Evolutionary conservation across 2,888 invertebrate species (phyloP).

Genomic region (Lottia gigantea): DNA sequence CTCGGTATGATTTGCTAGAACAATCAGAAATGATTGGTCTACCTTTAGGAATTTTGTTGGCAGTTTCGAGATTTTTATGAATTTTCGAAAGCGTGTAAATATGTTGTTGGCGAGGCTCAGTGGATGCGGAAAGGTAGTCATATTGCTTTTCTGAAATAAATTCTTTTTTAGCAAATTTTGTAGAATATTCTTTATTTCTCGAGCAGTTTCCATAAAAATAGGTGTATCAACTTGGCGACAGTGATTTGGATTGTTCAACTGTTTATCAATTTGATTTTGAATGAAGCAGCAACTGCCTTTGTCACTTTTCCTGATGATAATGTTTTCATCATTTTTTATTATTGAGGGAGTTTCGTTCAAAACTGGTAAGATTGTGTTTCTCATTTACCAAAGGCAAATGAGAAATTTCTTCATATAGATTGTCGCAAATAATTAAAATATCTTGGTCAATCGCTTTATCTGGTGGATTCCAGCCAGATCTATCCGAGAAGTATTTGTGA

Average conservation of each 20-base stretch:
- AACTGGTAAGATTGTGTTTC: not conserved
- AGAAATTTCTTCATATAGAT: too few relatives aligned
- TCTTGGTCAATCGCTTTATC: too few relatives aligned
- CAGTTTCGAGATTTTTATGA: not conserved
- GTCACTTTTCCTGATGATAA: not conserved
- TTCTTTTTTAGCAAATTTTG: not conserved
- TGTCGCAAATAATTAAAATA: too few relatives aligned
- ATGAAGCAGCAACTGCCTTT: not conserved
- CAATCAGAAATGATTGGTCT: too few relatives aligned
- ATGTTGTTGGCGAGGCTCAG: not conserved
- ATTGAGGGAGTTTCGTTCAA: not conserved
- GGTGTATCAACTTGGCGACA: not conserved
- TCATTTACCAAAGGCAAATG: not conserved
- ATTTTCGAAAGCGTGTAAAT: not conserved
- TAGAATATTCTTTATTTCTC: not conserved
- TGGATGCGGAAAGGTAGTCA: not conserved
- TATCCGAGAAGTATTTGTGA: too few relatives aligned
- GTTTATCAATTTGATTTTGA: not conserved
- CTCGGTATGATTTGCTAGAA: too few relatives aligned
- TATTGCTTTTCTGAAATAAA: not conserved
- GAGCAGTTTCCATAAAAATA: not conserved
- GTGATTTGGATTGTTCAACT: too few relatives aligned
- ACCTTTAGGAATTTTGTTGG: too few relatives aligned
- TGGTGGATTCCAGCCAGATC: too few relatives aligned
- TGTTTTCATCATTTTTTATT: not conserved